A percentile compares a stretch with the other conserved stretches of the same genome.
Evolutionary conservation across 2,113 vertebrate species (phyloP).

Genomic region (Phodopus roborovskii): DNA sequence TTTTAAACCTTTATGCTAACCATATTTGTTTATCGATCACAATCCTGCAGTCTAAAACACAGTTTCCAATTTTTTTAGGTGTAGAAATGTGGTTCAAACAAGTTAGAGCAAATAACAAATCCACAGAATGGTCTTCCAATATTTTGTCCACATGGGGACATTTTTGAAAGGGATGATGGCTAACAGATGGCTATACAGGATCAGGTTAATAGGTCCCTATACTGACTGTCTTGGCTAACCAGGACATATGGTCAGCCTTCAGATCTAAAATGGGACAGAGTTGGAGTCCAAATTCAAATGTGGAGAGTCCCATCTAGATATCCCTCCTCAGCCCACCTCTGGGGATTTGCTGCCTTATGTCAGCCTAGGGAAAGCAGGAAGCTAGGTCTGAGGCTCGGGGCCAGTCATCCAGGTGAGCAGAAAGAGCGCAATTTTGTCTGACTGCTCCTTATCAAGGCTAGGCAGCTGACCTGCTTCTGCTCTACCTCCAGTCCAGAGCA

Average conservation of each 20-base stretch:
- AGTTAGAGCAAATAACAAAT: neutral
- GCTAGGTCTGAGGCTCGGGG: neutral
- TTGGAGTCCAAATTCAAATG: neutral
- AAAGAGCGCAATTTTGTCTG: neutral
- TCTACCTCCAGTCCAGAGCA: neutral
- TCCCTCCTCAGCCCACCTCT: neutral
- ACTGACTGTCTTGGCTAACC: neutral
- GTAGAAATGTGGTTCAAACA: neutral
- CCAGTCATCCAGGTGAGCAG: neutral
- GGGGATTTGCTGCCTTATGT: neutral
- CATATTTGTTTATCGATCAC: neutral
- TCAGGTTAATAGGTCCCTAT: too few species aligned
- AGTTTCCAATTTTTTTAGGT: neutral
- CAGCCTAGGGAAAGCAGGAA: neutral
- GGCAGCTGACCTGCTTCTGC: conserved; percentile 11
- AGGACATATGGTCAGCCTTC: neutral
- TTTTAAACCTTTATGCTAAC: neutral
- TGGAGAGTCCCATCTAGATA: neutral
- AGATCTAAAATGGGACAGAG: neutral
- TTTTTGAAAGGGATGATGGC: neutral
- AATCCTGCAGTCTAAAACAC: neutral
- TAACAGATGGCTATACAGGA: neutral
- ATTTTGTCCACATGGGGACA: neutral
- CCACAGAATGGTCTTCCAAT: neutral
- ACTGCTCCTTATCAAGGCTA: conserved; percentile 14